A percentile compares a stretch with the other conserved stretches of the same genome.
phyloP scores from a whole-genome alignment of 2,888 invertebrate genomes.

The Hypercompe scribonia region DNA sequence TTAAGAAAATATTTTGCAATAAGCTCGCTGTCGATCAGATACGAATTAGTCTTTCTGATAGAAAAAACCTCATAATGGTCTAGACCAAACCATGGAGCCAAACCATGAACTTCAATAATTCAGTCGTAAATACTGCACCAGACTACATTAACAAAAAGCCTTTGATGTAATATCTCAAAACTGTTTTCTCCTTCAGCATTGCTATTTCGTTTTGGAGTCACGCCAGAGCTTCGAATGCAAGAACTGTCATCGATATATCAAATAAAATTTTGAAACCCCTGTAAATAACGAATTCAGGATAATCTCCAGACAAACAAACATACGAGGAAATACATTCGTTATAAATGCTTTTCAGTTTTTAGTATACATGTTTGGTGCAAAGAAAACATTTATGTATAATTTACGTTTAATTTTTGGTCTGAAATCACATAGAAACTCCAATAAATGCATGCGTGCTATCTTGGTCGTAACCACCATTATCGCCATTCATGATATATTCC shows the following conservation, averaged over 20 bases:
- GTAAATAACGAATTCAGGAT: not conserved
- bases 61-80: not conserved
- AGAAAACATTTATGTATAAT: not conserved
- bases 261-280: not conserved
- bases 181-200: not conserved
- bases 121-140: not conserved
- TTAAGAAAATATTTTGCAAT: not conserved
- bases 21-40: too few species aligned
- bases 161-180: not conserved
- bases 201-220: not conserved
- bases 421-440: not conserved
- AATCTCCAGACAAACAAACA: not conserved
- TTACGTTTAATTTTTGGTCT: not conserved
- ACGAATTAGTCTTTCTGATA: too few species aligned
- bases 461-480: too few species aligned
- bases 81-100: not conserved
- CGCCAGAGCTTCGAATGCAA: not conserved
- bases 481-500: constrained; percentile 6
- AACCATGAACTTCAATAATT: not conserved
- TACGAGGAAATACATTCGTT: not conserved
- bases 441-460: not conserved
- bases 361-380: not conserved
- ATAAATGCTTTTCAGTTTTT: not conserved
- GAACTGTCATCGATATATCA: not conserved
- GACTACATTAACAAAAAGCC: not conserved